Base-by-base conservation (phyloP, 2,113 vertebrate species). In the Gallinago paraguaiae region DNA sequence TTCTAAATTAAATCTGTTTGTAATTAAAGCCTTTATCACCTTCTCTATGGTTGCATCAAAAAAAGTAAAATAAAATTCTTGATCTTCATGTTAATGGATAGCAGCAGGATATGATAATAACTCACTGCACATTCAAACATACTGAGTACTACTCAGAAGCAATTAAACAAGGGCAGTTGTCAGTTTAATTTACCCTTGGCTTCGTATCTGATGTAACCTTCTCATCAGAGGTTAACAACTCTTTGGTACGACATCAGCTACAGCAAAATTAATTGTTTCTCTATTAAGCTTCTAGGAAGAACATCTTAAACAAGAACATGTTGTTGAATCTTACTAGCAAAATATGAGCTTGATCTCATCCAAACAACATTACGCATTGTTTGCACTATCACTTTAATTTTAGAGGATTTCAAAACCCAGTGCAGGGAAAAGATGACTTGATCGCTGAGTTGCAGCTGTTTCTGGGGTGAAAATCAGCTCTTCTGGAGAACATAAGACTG, bases 21-120 rank as follows among this genome's bases (percentile, higher is more conserved):
- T 54, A 94, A 94, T 97, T 89, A 97, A 96, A 96, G 68, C 88
- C 94, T 96, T 95, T 97, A 94, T 81, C 77, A 83, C 74, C 78
- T 53, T 95, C 80, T 97, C 81, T 79, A 57, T 39, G 51, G 67
- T 56, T 86, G 50, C 59, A 63, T 63, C 15, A 75, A 86, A 93
- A 93, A 57, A 84, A 25, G 61, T 85, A 78, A 95, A 61, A 89
- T 83, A 92, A 86, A 85, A 88, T 86, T 87, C 67, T 75, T 65
- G 61, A 60, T 91, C 71, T 86, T 65, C 4, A 1, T 92, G 88
- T 90, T 97, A 95, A 95, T 92, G 48, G 69, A 57, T 86, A 82
- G 69, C 80, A 92, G 76, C 81, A 96, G 81, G 64, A 31, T 83
- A n/a, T 1, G 7, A 81, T 72, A 75, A 81, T 96, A 95, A 96